phyloP scores from a whole-genome alignment of 1,140 invertebrate species.

The Procambarus clarkii region DNA sequence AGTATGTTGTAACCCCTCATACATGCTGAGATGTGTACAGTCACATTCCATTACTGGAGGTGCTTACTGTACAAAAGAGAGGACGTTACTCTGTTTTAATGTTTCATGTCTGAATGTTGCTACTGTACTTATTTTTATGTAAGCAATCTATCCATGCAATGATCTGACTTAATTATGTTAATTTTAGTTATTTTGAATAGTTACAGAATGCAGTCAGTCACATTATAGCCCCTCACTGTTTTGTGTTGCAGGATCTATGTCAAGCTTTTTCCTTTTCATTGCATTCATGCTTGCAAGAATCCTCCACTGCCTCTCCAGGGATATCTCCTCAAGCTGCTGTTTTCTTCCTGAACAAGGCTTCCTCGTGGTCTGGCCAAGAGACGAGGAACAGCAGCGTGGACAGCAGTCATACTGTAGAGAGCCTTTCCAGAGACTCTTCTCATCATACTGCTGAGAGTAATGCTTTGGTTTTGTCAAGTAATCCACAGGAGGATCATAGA shows the following conservation, averaged over 20 bases:
- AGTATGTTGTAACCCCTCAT: too few relatives aligned
- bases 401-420: neutral
- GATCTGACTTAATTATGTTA: neutral
- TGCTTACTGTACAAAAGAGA: too few relatives aligned
- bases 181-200: neutral
- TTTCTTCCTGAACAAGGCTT: neutral
- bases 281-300: constrained; percentile 8
- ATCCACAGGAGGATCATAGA: neutral
- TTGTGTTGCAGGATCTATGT: constrained; percentile 14
- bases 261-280: constrained; percentile 10
- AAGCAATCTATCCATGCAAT: neutral
- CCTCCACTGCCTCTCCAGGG: neutral
- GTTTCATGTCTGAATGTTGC: neutral
- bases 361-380: neutral
- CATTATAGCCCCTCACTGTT: constrained; percentile 3
- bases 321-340: neutral
- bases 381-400: neutral
- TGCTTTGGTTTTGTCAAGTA: neutral
- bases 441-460: neutral
- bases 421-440: neutral
- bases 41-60: too few relatives aligned
- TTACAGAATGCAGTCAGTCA: neutral
- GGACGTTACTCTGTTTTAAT: too few relatives aligned
- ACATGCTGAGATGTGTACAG: too few relatives aligned
- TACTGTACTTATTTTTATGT: neutral